These are phyloP conservation scores for Knipowitschia caucasica DNA, from an alignment of 2,797 vertebrate genomes.

Conservation along the genomic window DNA sequence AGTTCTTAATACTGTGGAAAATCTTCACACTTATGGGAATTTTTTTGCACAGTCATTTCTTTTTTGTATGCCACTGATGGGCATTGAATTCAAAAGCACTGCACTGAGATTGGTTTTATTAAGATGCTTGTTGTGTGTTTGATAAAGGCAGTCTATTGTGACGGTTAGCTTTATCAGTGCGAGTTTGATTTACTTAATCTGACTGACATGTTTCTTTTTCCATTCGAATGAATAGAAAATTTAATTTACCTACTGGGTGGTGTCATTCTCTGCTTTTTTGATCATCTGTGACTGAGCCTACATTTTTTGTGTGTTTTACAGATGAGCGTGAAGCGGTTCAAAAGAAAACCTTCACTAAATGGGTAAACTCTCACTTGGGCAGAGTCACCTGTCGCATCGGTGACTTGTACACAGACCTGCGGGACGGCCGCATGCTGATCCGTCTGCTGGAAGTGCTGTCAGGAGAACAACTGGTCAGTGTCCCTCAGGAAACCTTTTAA, in stretches of 20 bases:
- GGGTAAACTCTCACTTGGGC: slow-evolving; percentile 94
- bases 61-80: slow-evolving; percentile 17
- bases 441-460: slow-evolving; percentile 91
- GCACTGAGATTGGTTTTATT: slow-evolving; percentile 34
- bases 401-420: slow-evolving; percentile 90
- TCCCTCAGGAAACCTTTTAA: slow-evolving; percentile 18
- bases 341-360: slow-evolving; percentile 97
- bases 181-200: slow-evolving; percentile 26
- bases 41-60: slow-evolving; percentile 16
- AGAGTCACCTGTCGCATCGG: slow-evolving; percentile 88
- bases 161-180: slow-evolving; percentile 16
- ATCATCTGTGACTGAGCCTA: slow-evolving; percentile 8
- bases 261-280: not conserved
- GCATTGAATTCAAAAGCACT: slow-evolving; percentile 4
- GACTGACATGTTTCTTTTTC: not conserved
- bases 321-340: slow-evolving; percentile 94
- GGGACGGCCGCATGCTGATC: slow-evolving; percentile 91
- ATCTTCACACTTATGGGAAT: not conserved
- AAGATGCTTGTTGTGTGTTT: slow-evolving; percentile 47
- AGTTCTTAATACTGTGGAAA: slow-evolving; percentile 11
- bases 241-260: not conserved
- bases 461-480: slow-evolving; percentile 89
- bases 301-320: slow-evolving; percentile 43
- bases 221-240: not conserved
- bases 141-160: slow-evolving; percentile 41